A percentile compares a stretch with the other conserved stretches of the same genome.
phyloP scores from a whole-genome alignment of 53 echinoderm and acorn worm genomes.

The Zoroaster sp. region DNA sequence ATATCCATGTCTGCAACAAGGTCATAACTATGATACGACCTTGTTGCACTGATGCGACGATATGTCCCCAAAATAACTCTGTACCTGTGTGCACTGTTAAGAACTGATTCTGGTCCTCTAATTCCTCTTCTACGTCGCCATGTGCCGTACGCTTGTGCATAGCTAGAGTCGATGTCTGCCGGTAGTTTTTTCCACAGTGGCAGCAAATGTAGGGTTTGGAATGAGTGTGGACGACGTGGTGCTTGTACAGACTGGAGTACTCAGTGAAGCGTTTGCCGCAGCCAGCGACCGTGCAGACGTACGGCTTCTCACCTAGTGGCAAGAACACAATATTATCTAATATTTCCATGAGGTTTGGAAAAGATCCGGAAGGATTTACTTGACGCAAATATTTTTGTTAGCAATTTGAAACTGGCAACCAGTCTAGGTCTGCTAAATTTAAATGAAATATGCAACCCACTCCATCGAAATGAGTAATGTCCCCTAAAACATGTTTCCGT shows the following conservation, averaged over 20 bases:
- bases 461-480: too few species aligned
- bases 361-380: too few species aligned
- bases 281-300: conserved; percentile 93
- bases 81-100: conserved; percentile 23
- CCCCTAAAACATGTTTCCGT: too few species aligned
- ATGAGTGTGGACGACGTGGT: conserved; percentile 95
- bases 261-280: conserved; percentile 98
- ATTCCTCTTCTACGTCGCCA: conserved; percentile 67
- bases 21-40: too few species aligned
- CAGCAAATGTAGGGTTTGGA: conserved; percentile 90
- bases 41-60: too few species aligned
- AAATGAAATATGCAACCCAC: too few species aligned
- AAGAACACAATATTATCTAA: background rate
- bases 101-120: conserved; percentile 49
- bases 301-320: conserved; percentile 89
- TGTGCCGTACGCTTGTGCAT: conserved; percentile 93
- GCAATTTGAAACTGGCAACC: too few species aligned
- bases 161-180: conserved; percentile 96
- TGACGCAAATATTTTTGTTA: too few species aligned
- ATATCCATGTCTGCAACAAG: too few species aligned
- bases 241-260: conserved; percentile 98
- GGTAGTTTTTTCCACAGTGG: conserved; percentile 86
- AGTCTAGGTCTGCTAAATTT: too few species aligned
- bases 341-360: too few species aligned
- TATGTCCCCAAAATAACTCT: too few species aligned